Base-by-base conservation (phyloP, 2,888 invertebrate species). In the Hemicrepidius hirtus region DNA sequence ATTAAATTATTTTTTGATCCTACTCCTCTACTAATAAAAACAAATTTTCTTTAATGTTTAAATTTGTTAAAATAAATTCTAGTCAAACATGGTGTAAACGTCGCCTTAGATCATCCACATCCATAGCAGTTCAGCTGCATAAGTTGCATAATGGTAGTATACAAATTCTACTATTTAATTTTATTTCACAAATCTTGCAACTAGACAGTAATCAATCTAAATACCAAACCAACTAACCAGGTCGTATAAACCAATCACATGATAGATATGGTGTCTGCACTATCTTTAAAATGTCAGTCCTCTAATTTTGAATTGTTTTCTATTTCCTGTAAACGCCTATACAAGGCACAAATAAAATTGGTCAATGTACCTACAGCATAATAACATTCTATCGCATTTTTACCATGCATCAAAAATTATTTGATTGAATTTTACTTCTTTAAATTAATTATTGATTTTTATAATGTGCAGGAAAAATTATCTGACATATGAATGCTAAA, bases 341-440 rank as follows among this genome's bases (percentile, higher is more conserved):
- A 78, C 82, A 85, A 85, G 85, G 85, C 85, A 85, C 85, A 84
- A 85, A 83, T 80, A 84, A 85, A 85, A 84, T 85, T 85, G 85
- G 85, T 85, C 85, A 82, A 82, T 82, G 74, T 69, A 68, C 74
- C 78, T 72, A 65, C 16, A 4, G 44, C 32, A 4, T 57, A n/a
- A n/a, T n/a, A 16, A 44, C n/a, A 12, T 40, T 40, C 13, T 40
- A 13, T 5, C 1, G 0, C 13, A n/a, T n/a, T 40, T 40, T 13
- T 40, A n/a, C 40, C 6, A 13, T 13, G 13, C 16, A n/a, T 7
- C 13, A 1, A 41, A 7, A 41, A 16, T n/a, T 41, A 13, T 41
- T 41, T n/a, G 41, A 3, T 3, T 41, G 16, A 2, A 41, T 41
- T 41, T 16, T 37, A 37, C 3, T 4, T 6, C 1, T 10, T 12